Conservation (phyloP, 2,113 vertebrate species). For the Sus scrofa region DNA sequence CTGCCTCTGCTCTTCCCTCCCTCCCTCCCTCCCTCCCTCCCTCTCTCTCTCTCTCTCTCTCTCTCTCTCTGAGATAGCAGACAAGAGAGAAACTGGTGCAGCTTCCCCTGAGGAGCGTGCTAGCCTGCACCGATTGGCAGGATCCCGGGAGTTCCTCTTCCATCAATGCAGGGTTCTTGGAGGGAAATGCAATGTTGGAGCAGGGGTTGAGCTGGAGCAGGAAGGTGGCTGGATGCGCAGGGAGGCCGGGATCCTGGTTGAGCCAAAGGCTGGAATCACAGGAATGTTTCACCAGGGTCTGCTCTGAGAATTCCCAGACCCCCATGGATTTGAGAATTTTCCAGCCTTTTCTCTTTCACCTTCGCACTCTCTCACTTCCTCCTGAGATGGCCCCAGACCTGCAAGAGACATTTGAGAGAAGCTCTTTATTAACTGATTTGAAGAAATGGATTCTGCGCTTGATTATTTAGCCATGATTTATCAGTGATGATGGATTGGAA, state of each 20-base stretch:
- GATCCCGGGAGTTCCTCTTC: background rate
- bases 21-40: background rate
- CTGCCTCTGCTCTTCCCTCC: background rate
- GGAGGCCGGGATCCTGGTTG: background rate
- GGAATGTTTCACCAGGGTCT: constrained; percentile 29
- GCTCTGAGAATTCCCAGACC: constrained; percentile 61
- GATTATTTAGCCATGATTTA: constrained; percentile 75
- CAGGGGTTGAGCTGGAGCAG: constrained; percentile 9
- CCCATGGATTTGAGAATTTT: constrained; percentile 75
- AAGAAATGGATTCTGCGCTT: constrained; percentile 81
- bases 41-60: background rate
- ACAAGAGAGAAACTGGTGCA: constrained; percentile 71
- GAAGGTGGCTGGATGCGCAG: constrained; percentile 64
- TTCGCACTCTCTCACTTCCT: constrained; percentile 56
- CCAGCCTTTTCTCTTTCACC: constrained; percentile 69
- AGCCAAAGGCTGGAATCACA: constrained; percentile 45
- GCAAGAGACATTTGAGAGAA: constrained; percentile 74
- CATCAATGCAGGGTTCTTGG: constrained; percentile 40
- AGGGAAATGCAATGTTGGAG: constrained; percentile 64
- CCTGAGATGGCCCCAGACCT: constrained; percentile 75
- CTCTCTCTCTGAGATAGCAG: constrained; percentile 54
- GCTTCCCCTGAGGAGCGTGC: constrained; percentile 73
- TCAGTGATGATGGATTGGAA: constrained; percentile 82
- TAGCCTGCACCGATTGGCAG: constrained; percentile 65
- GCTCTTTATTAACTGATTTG: constrained; percentile 71